Percentiles rank a stretch among this genome's conserved stretches.
Evolutionary conservation across 2,113 vertebrate species (phyloP).

Genomic region (Mirza zaza): DNA sequence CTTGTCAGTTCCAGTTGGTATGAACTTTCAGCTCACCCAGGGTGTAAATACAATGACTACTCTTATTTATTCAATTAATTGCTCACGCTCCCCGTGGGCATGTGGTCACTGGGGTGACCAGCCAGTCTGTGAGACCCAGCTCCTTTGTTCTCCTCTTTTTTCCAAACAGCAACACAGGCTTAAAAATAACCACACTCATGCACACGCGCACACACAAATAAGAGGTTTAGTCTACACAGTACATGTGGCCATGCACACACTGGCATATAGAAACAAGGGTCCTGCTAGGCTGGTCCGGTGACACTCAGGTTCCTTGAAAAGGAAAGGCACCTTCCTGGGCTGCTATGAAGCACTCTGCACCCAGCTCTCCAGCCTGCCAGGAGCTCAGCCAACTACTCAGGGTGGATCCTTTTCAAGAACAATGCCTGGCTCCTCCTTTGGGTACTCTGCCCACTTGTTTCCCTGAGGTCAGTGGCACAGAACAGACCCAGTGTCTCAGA

Average conservation of each 20-base stretch:
- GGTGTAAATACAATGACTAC: too few species aligned
- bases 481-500: neutral
- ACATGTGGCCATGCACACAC: fast-evolving
- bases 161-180: neutral
- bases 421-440: neutral
- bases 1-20: neutral
- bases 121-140: neutral
- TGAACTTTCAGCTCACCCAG: neutral
- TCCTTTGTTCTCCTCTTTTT: neutral
- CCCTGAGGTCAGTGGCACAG: neutral
- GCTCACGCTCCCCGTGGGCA: neutral
- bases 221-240: neutral
- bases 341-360: neutral
- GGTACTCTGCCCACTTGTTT: neutral
- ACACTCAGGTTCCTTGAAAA: neutral
- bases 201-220: too few species aligned
- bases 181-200: neutral
- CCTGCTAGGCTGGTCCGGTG: neutral
- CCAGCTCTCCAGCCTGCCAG: neutral
- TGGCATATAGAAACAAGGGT: neutral
- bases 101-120: too few species aligned
- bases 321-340: neutral
- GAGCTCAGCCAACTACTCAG: neutral
- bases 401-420: neutral
- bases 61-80: neutral